A percentile compares a stretch with the other conserved stretches of the same genome.
Conservation (phyloP, 2,888 invertebrate species). For the Dromius quadrimaculatus region DNA sequence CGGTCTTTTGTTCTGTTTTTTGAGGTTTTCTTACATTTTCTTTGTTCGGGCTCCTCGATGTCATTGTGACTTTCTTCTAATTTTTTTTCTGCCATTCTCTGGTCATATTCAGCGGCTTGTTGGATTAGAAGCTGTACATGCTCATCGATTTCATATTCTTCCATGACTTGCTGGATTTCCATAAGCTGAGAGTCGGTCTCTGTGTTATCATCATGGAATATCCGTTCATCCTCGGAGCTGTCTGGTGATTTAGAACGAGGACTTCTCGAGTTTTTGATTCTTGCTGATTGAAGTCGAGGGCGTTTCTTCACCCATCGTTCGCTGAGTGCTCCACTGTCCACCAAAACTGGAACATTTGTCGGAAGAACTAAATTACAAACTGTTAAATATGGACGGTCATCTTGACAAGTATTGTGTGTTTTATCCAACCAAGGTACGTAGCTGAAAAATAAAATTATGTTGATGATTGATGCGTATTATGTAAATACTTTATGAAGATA, state of each 20-base stretch:
- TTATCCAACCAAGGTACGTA: slow-evolving; percentile 41
- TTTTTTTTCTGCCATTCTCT: slow-evolving; percentile 25
- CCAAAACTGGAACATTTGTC: background rate
- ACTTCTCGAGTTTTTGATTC: slow-evolving; percentile 29
- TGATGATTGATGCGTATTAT: background rate
- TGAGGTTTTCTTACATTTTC: slow-evolving; percentile 55
- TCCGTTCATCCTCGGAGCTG: slow-evolving; percentile 6
- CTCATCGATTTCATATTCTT: slow-evolving; percentile 60
- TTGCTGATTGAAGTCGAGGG: slow-evolving; percentile 60
- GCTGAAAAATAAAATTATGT: slow-evolving; percentile 16
- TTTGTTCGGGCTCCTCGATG: slow-evolving; percentile 23
- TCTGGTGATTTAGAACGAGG: background rate
- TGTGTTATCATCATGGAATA: slow-evolving; percentile 21
- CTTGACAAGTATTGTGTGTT: slow-evolving; percentile 24
- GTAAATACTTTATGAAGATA: slow-evolving; percentile 2
- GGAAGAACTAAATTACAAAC: slow-evolving; percentile 59
- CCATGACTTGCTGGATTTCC: slow-evolving; percentile 51
- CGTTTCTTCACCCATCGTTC: slow-evolving; percentile 63
- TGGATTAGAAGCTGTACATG: slow-evolving; percentile 59
- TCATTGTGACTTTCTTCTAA: slow-evolving; percentile 47
- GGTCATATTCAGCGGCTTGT: slow-evolving; percentile 50
- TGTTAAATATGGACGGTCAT: slow-evolving; percentile 55
- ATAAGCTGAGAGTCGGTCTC: slow-evolving; percentile 46
- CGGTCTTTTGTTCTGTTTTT: slow-evolving; percentile 45
- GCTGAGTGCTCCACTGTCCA: slow-evolving; percentile 61